Evolutionary conservation across 2,113 vertebrate genomes (phyloP).

Genomic region (Menura novaehollandiae): DNA sequence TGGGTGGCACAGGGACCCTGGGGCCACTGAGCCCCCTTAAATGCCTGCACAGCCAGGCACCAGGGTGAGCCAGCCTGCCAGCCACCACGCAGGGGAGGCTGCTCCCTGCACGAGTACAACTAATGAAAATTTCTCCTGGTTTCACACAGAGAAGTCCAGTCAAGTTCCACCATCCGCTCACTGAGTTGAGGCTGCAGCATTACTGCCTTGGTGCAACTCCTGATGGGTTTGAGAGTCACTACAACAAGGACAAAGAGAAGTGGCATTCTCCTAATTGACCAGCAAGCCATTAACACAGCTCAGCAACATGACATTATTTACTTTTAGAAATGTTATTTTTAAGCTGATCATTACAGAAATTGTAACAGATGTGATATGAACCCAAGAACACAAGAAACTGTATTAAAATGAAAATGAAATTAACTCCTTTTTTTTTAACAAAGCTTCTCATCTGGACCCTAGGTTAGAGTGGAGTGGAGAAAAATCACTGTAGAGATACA

Average conservation of each 20-base stretch:
- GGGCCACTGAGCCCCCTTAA: accelerated
- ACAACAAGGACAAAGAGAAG: neutral
- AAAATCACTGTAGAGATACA: neutral
- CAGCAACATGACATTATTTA: neutral
- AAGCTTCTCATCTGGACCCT: neutral
- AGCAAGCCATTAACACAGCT: neutral
- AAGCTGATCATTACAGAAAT: neutral
- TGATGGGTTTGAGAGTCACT: neutral
- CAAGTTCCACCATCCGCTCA: neutral
- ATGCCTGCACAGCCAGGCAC: accelerated
- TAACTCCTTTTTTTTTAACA: neutral
- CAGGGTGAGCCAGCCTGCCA: neutral
- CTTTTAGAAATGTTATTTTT: neutral
- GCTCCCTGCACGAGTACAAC: neutral
- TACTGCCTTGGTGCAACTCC: neutral
- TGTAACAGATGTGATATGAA: neutral
- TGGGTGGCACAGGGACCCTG: accelerated
- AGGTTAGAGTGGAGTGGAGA: accelerated
- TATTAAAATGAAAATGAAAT: neutral
- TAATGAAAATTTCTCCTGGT: too few species aligned
- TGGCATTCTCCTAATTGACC: neutral
- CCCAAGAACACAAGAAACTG: neutral
- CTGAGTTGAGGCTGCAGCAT: accelerated
- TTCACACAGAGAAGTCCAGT: neutral
- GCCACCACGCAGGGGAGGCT: accelerated